Conservation (phyloP, 1,140 invertebrate genomes). For the Proctacanthus coquilletti region DNA sequence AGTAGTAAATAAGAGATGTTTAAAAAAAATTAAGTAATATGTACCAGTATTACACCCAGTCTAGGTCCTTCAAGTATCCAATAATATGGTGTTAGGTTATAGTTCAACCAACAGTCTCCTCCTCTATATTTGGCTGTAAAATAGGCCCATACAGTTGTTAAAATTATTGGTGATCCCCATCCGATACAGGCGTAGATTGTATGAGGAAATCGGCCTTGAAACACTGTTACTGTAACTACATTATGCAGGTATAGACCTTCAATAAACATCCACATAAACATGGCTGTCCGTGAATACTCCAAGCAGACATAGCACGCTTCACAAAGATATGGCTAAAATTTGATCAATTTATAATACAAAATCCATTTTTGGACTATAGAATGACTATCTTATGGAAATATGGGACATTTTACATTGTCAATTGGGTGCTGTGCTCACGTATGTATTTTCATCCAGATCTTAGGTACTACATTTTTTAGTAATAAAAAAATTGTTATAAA, state of each 20-base stretch:
- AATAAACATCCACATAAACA: conserved; percentile 93
- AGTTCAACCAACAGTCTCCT: conserved; percentile 60
- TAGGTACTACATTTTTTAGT: too few species aligned
- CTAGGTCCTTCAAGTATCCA: conserved; percentile 80
- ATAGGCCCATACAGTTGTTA: conserved; percentile 56
- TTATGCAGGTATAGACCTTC: conserved; percentile 81
- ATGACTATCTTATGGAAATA: too few species aligned
- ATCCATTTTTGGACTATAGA: too few species aligned
- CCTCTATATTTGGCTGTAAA: conserved; percentile 41
- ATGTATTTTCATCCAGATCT: too few species aligned
- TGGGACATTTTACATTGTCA: too few species aligned
- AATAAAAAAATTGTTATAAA: too few species aligned
- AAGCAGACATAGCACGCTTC: conserved; percentile 61
- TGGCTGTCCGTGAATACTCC: conserved; percentile 75
- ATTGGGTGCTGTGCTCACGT: too few species aligned
- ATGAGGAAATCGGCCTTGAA: conserved; percentile 59
- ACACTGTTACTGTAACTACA: conserved; percentile 66
- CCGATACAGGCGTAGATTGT: conserved; percentile 56
- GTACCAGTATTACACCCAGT: conserved; percentile 49
- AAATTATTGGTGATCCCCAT: conserved; percentile 62
- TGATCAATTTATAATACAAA: too few species aligned
- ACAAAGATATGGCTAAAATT: conserved; percentile 54
- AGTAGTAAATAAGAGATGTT: conserved; percentile 8
- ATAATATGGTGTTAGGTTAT: conserved; percentile 62
- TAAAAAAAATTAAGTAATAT: too few species aligned